Percentiles rank a stretch among this genome's conserved stretches.
phyloP scores from a whole-genome alignment of 30 jellyfish, hydroid and myxozoan species.

The Hydra vulgaris region DNA sequence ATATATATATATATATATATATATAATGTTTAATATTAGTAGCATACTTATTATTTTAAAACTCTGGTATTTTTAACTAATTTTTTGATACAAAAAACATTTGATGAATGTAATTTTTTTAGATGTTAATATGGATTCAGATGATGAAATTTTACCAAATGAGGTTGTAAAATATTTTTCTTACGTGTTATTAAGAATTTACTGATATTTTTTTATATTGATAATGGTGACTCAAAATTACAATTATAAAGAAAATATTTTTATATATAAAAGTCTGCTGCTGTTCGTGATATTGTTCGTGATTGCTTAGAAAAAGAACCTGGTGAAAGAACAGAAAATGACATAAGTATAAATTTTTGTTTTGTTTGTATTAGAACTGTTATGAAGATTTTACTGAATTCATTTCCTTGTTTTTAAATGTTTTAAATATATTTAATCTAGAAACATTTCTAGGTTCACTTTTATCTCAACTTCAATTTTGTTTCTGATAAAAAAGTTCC shows the following conservation, averaged over 20 bases:
- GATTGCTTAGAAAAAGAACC: slow-evolving; percentile 97
- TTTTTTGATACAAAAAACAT: too few species aligned
- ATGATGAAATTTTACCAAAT: slow-evolving; percentile 76
- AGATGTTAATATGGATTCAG: slow-evolving; percentile 50
- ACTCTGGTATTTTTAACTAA: too few species aligned
- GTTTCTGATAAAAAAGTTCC: too few species aligned
- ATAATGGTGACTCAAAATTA: too few species aligned
- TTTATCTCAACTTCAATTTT: too few species aligned
- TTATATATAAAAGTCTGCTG: slow-evolving; percentile 54
- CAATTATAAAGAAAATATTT: not conserved
- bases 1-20: too few species aligned
- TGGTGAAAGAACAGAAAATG: slow-evolving; percentile 90
- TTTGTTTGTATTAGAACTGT: not conserved
- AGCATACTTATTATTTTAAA: too few species aligned
- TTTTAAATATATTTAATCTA: not conserved
- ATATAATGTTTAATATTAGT: too few species aligned
- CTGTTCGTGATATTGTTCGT: slow-evolving; percentile 91
- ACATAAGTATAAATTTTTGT: slow-evolving; percentile 50
- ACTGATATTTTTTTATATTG: too few species aligned
- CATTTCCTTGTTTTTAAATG: not conserved
- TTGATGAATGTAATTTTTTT: not conserved
- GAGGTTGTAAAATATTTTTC: slow-evolving; percentile 43
- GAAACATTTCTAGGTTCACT: too few species aligned
- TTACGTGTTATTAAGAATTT: too few species aligned
- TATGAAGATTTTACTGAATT: not conserved